phyloP scores from a whole-genome alignment of 2,113 vertebrate genomes.

The Chloroceryle aenea region DNA sequence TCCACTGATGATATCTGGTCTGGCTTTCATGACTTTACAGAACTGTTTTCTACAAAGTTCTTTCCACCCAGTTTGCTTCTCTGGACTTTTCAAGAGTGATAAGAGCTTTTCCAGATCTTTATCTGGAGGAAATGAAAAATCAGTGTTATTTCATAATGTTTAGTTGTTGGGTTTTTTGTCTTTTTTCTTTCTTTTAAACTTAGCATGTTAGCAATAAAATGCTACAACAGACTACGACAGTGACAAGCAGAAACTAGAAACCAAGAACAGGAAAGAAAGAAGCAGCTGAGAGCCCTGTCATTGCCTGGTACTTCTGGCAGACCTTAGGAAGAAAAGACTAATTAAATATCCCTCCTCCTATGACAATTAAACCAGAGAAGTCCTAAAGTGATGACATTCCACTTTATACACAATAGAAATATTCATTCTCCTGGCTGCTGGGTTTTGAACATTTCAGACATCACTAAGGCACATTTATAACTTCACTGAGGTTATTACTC shows the following conservation, averaged over 20 bases:
- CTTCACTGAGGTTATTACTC: background rate
- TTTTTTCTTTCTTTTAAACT: background rate
- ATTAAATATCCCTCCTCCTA: background rate
- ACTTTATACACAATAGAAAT: background rate
- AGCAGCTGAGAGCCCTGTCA: background rate
- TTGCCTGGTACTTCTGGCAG: background rate
- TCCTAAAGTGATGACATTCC: background rate
- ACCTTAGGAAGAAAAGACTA: background rate
- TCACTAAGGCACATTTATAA: background rate
- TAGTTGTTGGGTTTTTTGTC: background rate
- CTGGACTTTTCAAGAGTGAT: constrained; percentile 65
- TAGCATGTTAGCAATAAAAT: background rate
- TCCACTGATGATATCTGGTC: constrained; percentile 76
- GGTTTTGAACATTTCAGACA: background rate
- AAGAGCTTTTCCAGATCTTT: constrained; percentile 82
- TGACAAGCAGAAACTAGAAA: background rate
- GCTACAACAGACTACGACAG: background rate
- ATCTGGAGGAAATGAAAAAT: constrained; percentile 75
- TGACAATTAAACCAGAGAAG: background rate
- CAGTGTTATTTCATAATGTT: background rate
- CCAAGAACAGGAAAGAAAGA: background rate
- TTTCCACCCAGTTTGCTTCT: constrained; percentile 78
- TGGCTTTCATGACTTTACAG: constrained; percentile 81
- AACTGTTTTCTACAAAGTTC: constrained; percentile 82
- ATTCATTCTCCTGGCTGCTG: background rate